Conservation (phyloP, 2,797 vertebrate genomes). For the Esox lucius region DNA sequence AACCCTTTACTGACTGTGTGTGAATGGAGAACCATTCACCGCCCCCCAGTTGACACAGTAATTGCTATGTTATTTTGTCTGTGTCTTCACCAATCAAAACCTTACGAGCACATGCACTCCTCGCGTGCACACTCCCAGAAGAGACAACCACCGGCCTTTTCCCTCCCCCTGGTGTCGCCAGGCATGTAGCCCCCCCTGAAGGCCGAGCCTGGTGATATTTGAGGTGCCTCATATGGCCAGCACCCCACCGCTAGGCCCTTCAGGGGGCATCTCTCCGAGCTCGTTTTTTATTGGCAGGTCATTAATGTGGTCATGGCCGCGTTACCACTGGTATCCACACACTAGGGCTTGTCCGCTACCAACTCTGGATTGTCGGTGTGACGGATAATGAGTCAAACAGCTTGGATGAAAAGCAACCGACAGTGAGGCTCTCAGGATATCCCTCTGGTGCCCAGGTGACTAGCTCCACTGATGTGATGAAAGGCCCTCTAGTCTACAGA, state of each 20-base stretch:
- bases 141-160: not conserved
- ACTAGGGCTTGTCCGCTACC: not conserved
- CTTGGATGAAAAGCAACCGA: not conserved
- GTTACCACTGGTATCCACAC: not conserved
- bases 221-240: conserved; percentile 3
- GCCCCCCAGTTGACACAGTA: not conserved
- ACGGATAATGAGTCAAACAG: not conserved
- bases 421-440: not conserved
- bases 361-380: not conserved
- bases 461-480: not conserved
- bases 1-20: not conserved
- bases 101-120: not conserved
- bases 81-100: not conserved
- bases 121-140: not conserved
- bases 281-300: not conserved
- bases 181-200: conserved; percentile 4
- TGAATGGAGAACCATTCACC: not conserved
- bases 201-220: conserved; percentile 20
- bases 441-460: not conserved
- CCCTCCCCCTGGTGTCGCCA: not conserved
- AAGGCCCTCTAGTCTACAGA: not conserved
- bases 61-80: not conserved
- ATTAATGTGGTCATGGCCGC: not conserved
- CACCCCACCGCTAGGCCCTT: not conserved
- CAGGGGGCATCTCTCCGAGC: not conserved